These are phyloP conservation scores for Crypturellus tataupa DNA, from an alignment of 2,797 vertebrate species.

Conservation along the genomic window DNA sequence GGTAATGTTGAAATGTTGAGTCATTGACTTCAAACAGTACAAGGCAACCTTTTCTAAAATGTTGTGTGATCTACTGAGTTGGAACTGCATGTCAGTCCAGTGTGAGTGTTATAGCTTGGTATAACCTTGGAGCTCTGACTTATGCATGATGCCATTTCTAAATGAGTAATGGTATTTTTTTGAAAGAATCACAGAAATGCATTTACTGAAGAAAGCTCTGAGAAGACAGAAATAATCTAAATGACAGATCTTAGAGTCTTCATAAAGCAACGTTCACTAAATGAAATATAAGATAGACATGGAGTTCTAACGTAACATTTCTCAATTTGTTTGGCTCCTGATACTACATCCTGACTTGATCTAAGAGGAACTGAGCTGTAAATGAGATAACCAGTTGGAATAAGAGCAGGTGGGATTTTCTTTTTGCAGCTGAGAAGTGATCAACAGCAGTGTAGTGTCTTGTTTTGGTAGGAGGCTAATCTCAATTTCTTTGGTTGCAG, in stretches of 20 bases:
- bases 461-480: background rate
- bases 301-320: background rate
- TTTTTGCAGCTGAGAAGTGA: background rate
- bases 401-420: background rate
- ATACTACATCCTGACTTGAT: background rate
- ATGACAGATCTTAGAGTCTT: background rate
- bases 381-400: background rate
- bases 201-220: background rate
- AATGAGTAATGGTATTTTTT: background rate
- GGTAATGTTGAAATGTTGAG: background rate
- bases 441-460: background rate
- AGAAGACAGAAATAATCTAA: background rate
- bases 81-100: background rate
- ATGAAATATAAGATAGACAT: background rate
- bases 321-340: background rate
- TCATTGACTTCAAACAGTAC: background rate
- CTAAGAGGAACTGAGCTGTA: background rate
- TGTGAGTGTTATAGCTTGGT: background rate
- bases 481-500: background rate
- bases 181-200: background rate
- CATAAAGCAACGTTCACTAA: background rate
- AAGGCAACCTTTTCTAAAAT: background rate
- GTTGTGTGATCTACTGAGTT: background rate
- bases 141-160: background rate
- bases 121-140: background rate